phyloP scores from a whole-genome alignment of 1,140 invertebrate species.

The Linepithema humile region DNA sequence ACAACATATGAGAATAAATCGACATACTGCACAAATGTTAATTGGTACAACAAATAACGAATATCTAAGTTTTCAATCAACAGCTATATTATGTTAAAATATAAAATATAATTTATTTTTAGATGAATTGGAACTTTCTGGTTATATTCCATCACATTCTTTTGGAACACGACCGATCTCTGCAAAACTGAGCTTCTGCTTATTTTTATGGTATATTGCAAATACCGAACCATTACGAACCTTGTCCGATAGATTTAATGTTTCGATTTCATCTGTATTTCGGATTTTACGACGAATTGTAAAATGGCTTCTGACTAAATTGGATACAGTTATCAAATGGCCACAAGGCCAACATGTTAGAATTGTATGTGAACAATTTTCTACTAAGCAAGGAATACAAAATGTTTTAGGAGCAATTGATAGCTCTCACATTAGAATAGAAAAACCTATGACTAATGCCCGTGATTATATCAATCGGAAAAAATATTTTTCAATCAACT shows the following conservation, averaged over 20 bases:
- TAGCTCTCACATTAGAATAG: too few relatives aligned
- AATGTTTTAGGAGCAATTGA: too few relatives aligned
- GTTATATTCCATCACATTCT: background rate
- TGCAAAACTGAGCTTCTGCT: background rate
- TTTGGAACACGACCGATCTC: background rate
- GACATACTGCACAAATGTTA: background rate
- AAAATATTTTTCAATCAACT: conserved; percentile 55
- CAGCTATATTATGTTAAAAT: background rate
- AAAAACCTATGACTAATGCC: background rate
- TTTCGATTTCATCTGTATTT: background rate
- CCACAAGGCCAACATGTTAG: background rate
- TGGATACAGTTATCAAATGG: background rate
- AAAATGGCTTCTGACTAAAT: background rate
- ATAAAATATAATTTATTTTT: background rate
- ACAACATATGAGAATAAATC: background rate
- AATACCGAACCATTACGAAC: conserved; percentile 7
- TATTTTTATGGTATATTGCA: conserved; percentile 8
- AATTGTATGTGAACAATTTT: background rate
- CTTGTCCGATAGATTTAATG: background rate
- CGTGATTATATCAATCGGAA: conserved; percentile 36
- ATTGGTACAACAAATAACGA: background rate
- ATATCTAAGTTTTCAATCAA: background rate
- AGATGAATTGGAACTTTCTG: background rate
- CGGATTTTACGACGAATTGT: background rate
- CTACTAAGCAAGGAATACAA: background rate